Base-by-base conservation (phyloP, 1,140 invertebrate genomes). In the Drosophila varians region DNA sequence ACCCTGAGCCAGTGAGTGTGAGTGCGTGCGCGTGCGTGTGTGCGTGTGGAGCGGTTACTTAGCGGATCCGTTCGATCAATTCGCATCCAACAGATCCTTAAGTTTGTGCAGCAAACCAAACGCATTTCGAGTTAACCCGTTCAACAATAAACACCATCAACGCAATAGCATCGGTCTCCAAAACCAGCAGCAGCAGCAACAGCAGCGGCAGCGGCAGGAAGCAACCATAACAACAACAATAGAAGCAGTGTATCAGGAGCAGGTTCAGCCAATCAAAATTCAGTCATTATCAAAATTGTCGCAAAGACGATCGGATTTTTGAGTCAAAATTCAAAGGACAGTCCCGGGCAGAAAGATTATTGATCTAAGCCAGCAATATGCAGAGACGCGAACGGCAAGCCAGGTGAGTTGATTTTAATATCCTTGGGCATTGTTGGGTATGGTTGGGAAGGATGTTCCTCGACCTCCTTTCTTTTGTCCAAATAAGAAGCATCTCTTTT, bases 351-450 rank as follows among this genome's bases (percentile, higher is more conserved):
- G 68, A 51, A 47, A 36, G 77, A 42, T 43, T 70, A 51, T 36
- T 31, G 26, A 65, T 52, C 34, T 19, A 53, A 34, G 43, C 51
- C 40, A 42, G 53, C 21, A 36, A 77, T 52, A 61, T 89, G 84
- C 84, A 89, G 65, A 73, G 84, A 72, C 78, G 84, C 36, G 84
- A 89, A 57, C 76, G 84, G 54, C 84, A 89, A 77, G 58, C 84
- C 36, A 89, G 84, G 84, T 89, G 58, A 89, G 84, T 80, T 5
- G 16, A 21, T 52, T 45, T 12, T 31, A 42, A 8, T 2, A 16
- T 58, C 23, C 14, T 46, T 21, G 21, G n/a, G n/a, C n/a, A n/a
- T n/a, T n/a, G n/a, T n/a, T n/a, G n/a, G n/a, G n/a, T n/a, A n/a
- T n/a, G n/a, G n/a, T n/a, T n/a, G n/a, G n/a, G 21, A 21, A 2